phyloP scores from a whole-genome alignment of 2,888 invertebrate genomes.

The Meganola albula region DNA sequence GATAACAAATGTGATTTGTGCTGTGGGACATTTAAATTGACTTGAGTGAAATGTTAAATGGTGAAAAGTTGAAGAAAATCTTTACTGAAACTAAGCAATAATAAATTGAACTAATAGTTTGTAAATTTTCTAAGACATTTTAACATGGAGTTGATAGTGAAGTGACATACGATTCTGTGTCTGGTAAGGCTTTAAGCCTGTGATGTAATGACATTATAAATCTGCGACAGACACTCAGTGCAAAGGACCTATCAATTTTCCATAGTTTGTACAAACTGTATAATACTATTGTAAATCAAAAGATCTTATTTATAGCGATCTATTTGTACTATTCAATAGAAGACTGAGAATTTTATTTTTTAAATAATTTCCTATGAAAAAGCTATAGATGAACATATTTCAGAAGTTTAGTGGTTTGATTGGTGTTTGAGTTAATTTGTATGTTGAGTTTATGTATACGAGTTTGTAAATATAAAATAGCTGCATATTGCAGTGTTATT shows the following conservation, averaged over 20 bases:
- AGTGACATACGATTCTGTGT: too few species aligned
- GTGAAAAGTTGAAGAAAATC: too few species aligned
- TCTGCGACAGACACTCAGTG: constrained; percentile 4
- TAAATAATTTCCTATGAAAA: constrained; percentile 51
- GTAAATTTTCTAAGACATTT: too few species aligned
- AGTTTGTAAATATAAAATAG: constrained; percentile 39
- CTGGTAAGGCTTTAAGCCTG: constrained; percentile 10
- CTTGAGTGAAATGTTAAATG: too few species aligned
- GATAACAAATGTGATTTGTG: too few species aligned
- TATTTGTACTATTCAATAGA: constrained; percentile 65
- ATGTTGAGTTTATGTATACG: constrained; percentile 37
- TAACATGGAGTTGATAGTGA: too few species aligned
- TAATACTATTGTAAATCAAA: constrained; percentile 50
- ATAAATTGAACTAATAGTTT: too few species aligned
- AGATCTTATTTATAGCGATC: constrained; percentile 58
- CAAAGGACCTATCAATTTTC: constrained; percentile 38
- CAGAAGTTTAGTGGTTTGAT: constrained; percentile 32
- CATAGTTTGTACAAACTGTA: constrained; percentile 60
- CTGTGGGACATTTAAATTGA: too few species aligned
- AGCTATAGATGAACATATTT: constrained; percentile 36
- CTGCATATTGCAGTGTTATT: constrained; percentile 34
- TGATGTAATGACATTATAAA: constrained; percentile 15
- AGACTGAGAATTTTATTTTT: constrained; percentile 68
- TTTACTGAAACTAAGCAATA: too few species aligned
- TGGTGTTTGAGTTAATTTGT: constrained; percentile 31